Conservation (phyloP, 2,113 vertebrate genomes). For the Psephotus haematonotus region DNA sequence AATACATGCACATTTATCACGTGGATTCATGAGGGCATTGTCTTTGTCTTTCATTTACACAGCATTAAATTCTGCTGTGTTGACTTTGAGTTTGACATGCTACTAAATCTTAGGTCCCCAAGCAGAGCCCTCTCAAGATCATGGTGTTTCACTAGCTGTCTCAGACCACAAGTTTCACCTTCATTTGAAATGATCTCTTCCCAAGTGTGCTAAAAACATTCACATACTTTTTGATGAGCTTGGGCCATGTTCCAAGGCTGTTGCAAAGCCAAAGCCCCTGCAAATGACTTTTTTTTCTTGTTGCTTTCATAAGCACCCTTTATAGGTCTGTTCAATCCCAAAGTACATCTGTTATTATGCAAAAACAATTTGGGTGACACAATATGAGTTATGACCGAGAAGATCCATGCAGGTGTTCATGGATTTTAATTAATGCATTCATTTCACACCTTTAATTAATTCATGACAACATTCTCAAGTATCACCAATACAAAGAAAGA, state of each 20-base stretch:
- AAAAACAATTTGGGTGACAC: slow-evolving; percentile 17
- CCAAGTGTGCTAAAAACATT: neutral
- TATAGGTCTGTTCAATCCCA: neutral
- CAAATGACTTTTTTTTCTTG: neutral
- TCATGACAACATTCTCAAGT: neutral
- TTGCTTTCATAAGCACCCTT: neutral
- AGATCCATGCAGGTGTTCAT: slow-evolving; percentile 12
- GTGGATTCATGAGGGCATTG: neutral
- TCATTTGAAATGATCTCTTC: slow-evolving; percentile 13
- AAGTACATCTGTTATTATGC: neutral
- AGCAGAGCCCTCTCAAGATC: slow-evolving; percentile 25
- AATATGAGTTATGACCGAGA: slow-evolving; percentile 32
- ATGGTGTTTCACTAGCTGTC: neutral
- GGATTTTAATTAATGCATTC: slow-evolving; percentile 25
- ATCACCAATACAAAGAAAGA: neutral
- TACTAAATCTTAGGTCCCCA: slow-evolving; percentile 46
- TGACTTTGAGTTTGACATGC: slow-evolving; percentile 43
- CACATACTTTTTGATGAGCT: neutral
- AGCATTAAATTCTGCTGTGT: slow-evolving; percentile 37
- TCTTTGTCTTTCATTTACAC: slow-evolving; percentile 30
- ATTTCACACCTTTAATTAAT: slow-evolving; percentile 36
- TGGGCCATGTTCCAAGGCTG: neutral
- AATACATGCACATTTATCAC: neutral
- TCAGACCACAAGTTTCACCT: slow-evolving; percentile 36
- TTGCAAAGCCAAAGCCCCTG: neutral